A percentile compares a stretch with the other conserved stretches of the same genome.
Evolutionary conservation across 2,797 vertebrate genomes (phyloP).

Genomic region (Myripristis murdjan): DNA sequence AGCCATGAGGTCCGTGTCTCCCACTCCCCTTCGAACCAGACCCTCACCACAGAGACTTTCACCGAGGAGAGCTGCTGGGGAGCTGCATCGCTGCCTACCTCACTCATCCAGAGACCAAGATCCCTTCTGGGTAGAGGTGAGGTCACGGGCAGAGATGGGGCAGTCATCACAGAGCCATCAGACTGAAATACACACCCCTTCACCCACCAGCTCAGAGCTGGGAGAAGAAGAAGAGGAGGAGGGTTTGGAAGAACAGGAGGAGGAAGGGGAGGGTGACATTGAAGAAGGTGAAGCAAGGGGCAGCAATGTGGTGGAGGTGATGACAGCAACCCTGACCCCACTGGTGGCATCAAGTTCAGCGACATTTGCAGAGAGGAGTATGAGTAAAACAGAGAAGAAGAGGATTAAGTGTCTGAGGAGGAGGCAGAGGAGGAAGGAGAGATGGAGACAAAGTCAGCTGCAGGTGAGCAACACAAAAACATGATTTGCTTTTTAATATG

Average conservation of each 20-base stretch:
- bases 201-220: constrained; percentile 63
- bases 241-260: constrained; percentile 44
- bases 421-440: constrained; percentile 87
- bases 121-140: constrained; percentile 65
- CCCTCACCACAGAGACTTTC: constrained; percentile 48
- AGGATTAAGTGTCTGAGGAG: constrained; percentile 88
- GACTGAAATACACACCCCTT: constrained; percentile 37
- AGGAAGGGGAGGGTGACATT: constrained; percentile 46
- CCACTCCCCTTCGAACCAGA: constrained; percentile 33
- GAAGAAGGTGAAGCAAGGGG: constrained; percentile 47
- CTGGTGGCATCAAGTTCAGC: constrained; percentile 46
- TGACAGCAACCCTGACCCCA: constrained; percentile 56
- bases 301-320: constrained; percentile 53
- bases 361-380: constrained; percentile 74
- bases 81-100: constrained; percentile 47
- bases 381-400: constrained; percentile 89
- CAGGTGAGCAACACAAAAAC: constrained; percentile 72
- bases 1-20: constrained; percentile 4
- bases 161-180: constrained; percentile 42
- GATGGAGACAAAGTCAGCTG: constrained; percentile 88
- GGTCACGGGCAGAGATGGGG: constrained; percentile 28
- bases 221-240: constrained; percentile 63
- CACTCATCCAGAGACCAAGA: constrained; percentile 70
- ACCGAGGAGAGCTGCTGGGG: constrained; percentile 56
- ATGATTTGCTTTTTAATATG: neutral